These are phyloP conservation scores for Thymelicus sylvestris DNA, from an alignment of 2,888 invertebrate genomes.

Conservation along the genomic window DNA sequence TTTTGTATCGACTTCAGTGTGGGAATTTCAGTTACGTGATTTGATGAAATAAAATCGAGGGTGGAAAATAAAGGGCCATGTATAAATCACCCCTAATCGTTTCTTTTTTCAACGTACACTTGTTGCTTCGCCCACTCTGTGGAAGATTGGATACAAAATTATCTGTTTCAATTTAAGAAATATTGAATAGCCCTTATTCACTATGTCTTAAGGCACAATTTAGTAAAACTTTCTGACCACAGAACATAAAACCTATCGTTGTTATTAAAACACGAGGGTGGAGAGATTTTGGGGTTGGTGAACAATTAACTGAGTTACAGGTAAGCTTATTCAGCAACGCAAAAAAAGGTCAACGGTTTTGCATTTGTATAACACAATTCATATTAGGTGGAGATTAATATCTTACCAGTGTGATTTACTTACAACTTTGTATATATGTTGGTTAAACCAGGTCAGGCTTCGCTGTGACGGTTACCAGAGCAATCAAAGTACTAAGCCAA, in stretches of 20 bases:
- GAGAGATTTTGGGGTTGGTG: conserved; percentile 74
- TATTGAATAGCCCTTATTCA: conserved; percentile 41
- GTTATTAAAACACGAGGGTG: conserved; percentile 60
- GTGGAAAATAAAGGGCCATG: conserved; percentile 76
- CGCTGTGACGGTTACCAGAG: no score
- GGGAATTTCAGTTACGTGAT: conserved; percentile 81
- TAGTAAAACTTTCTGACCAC: neutral
- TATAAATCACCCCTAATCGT: conserved; percentile 83
- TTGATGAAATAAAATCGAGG: conserved; percentile 64
- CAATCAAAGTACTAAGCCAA: no score
- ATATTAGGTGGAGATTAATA: conserved; percentile 46
- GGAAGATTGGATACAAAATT: conserved; percentile 49
- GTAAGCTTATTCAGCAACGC: conserved; percentile 71
- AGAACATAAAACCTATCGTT: conserved; percentile 38
- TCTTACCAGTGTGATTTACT: neutral
- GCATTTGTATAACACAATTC: conserved; percentile 53
- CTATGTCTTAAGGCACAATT: conserved; percentile 33
- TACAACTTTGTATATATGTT: no score
- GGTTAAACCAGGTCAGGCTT: no score
- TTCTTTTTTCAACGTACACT: conserved; percentile 74
- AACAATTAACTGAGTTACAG: conserved; percentile 78
- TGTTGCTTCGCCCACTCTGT: conserved; percentile 73
- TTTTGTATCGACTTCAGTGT: conserved; percentile 54
- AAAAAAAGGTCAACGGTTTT: conserved; percentile 61
- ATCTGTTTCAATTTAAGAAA: neutral